Base-by-base conservation (phyloP, 1,140 invertebrate genomes). In the Chymomyza costata region DNA sequence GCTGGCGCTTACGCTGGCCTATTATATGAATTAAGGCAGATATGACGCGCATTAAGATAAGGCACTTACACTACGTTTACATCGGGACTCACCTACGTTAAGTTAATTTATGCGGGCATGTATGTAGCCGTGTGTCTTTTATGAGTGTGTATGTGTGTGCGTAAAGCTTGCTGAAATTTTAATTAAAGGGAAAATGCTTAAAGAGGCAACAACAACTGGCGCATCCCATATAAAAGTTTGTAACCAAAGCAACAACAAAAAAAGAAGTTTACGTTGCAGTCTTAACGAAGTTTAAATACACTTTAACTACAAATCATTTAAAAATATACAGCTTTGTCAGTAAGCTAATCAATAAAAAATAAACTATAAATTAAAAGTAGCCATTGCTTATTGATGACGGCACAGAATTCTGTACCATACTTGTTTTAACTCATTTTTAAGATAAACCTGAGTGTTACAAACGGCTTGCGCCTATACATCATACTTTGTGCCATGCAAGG, bases 1-100 rank as follows among this genome's bases (percentile, higher is more conserved):
- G n/a, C n/a, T n/a, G n/a, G n/a, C n/a, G n/a, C n/a, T n/a, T n/a
- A n/a, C 21, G 21, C 67, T 57, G 68, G 68, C 64, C 74, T 73
- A 80, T 80, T 80, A 80, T 80, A 78, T 80, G 67, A 65, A 73
- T 81, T 80, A 80, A 74, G 60, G 64, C 44, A 80, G 73, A 81
- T 80, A 80, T 61, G 73, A 64, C 54, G 52, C 58, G 56, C 74
- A 80, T 73, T 81, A 80, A 80, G 74, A 80, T 80, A 80, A 80
- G 68, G 73, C 76, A 73, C 73, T 80, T 80, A 80, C 73, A 59
- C 59, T 51, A 62, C 61, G 67, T 65, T 80, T 61, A 80, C 73
- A 62, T 39, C 28, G 48, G 51, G 18, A 47, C 18, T 48, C 50
- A 57, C 47, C 53, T 52, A 53, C 49, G 57, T 46, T 10, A 70